phyloP scores from a whole-genome alignment of 2,888 invertebrate species.

The Volucella inanis region DNA sequence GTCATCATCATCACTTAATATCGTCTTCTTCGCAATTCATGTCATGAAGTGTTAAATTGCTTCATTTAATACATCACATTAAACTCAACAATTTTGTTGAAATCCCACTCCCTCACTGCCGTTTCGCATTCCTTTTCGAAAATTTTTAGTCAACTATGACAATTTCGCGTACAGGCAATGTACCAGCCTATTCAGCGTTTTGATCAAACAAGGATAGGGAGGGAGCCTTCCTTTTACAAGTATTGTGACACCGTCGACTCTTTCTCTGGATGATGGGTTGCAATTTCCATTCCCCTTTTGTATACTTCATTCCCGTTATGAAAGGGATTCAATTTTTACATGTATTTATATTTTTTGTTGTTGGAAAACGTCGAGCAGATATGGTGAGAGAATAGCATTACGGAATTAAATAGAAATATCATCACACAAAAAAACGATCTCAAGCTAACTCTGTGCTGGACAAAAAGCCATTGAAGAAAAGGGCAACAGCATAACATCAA shows the following conservation, averaged over 20 bases:
- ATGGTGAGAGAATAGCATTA: constrained; percentile 35
- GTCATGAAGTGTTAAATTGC: constrained; percentile 71
- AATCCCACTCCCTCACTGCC: constrained; percentile 10
- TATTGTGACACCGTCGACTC: constrained; percentile 14
- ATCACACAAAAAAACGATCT: constrained; percentile 47
- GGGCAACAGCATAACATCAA: constrained; percentile 36
- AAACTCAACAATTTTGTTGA: constrained; percentile 38
- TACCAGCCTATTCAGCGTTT: constrained; percentile 58
- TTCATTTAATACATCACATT: constrained; percentile 63
- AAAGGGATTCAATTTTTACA: constrained; percentile 25
- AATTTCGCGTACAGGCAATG: constrained; percentile 66
- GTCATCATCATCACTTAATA: constrained; percentile 51
- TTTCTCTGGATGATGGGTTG: constrained; percentile 65
- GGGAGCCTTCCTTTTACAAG: background rate
- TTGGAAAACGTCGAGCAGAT: constrained; percentile 48
- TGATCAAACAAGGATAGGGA: constrained; percentile 30
- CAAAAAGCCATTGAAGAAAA: constrained; percentile 60
- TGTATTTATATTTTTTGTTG: constrained; percentile 8
- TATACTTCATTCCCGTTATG: constrained; percentile 45
- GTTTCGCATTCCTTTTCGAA: constrained; percentile 39
- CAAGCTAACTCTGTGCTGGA: constrained; percentile 47
- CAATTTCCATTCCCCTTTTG: constrained; percentile 69
- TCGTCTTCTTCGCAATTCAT: constrained; percentile 55
- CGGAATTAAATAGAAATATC: constrained; percentile 60
- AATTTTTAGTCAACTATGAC: constrained; percentile 65